Base-by-base conservation (phyloP, 2,888 invertebrate species). In the Perdita meconis region DNA sequence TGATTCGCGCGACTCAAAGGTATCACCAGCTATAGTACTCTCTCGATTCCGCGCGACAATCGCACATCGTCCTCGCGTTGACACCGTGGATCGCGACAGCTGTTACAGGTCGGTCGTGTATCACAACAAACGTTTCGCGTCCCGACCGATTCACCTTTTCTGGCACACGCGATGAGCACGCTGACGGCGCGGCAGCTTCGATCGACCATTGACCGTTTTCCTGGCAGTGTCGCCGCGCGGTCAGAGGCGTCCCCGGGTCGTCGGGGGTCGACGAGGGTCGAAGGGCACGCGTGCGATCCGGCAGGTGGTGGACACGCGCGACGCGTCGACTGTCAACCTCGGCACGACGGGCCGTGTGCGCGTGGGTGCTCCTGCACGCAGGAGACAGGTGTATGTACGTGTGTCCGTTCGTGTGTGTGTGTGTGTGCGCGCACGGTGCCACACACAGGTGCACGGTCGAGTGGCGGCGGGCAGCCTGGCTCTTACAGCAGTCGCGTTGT, bases 401-500 rank as follows among this genome's bases (percentile, higher is more conserved):
- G 40, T 22, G n/a, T n/a, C n/a, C n/a, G n/a, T n/a, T n/a, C n/a
- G n/a, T n/a, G n/a, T n/a, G n/a, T n/a, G n/a, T n/a, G 60, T 55
- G 44, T 57, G n/a, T 50, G 24, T 44, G 34, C 50, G 59, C 65
- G 64, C 19, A 16, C 13, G 38, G 12, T 2, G 24, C 57, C 60
- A 13, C 68, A 65, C 47, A 66, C 68, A 69, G 75, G 72, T 78
- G 68, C 63, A 71, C 57, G 51, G 72, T 68, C 50, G 69, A 80
- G 80, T 69, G 80, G 61, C 78, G 75, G 72, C 79, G 64, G 80
- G 72, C 85, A 78, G 73, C 75, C 85, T 78, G 90, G 85, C 89
- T 90, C 87, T 89, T 88, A 86, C 89, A 90, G 89, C 91, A 89
- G 90, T 90, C 91, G 90, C 90, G 89, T 88, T 89, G 89, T 91